Conservation (phyloP, 2,888 invertebrate genomes). For the Apotomis turbidana region DNA sequence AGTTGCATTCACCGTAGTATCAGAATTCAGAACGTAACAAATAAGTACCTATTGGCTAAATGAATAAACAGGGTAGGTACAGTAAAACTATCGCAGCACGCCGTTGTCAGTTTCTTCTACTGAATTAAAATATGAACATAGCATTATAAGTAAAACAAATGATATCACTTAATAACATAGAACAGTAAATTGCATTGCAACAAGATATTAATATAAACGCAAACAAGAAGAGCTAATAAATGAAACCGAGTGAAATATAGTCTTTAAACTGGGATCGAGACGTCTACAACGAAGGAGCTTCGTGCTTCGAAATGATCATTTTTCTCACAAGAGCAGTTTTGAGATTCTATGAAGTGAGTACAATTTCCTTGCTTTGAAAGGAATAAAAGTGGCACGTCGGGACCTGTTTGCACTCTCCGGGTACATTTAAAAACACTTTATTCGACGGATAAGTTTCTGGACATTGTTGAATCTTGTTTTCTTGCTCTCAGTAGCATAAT, state of each 20-base stretch:
- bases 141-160: background rate
- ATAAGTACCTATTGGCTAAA: no score
- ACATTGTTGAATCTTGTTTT: constrained; percentile 22
- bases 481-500: background rate
- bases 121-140: no score
- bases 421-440: constrained; percentile 34
- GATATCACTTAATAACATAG: background rate
- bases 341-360: constrained; percentile 38
- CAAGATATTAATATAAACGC: background rate
- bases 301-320: constrained; percentile 36
- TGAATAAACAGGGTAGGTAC: no score
- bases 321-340: constrained; percentile 38
- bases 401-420: constrained; percentile 38
- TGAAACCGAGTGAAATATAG: constrained; percentile 28
- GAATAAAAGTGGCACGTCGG: constrained; percentile 36
- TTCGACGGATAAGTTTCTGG: constrained; percentile 21
- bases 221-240: constrained; percentile 8
- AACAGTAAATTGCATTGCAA: background rate
- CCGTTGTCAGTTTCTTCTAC: no score
- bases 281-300: constrained; percentile 31
- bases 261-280: constrained; percentile 30
- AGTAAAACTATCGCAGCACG: no score
- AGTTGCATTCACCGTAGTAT: no score
- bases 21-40: no score
- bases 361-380: constrained; percentile 41